Evolutionary conservation across 2,113 vertebrate species (phyloP), one percentile per base, ranked within the genome.

Genomic region (Psophia crepitans): DNA sequence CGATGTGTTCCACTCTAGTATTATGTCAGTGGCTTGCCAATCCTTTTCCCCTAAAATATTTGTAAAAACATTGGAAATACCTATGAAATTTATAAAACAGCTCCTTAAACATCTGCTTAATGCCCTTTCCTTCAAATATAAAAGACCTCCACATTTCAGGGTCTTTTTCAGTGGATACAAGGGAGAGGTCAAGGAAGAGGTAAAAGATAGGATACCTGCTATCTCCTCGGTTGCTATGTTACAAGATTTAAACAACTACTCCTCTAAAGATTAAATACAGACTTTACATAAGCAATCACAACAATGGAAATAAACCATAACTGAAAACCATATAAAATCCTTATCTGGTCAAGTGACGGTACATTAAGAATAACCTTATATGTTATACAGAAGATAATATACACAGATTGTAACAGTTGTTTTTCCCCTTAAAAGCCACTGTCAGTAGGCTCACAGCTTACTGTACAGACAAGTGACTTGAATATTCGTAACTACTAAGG

Each of bases 21-120:
- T 37, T 54, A 39, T 8, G 46, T 74, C 77, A 79, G 69, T 54
- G 92, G 96, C 89, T 95, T 94, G 91, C 92, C 94, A 89, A 87
- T 93, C 94, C 95, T 96, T 92, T 91, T 30, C 57, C 73, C 80
- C 63, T 89, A 96, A 89, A 93, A 79, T 78, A 93, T 63, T 93
- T 71, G 54, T 96, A 95, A 95, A 97, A 97, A 97, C 86, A 91
- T 56, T 82, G 94, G 89, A 97, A 95, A 89, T 84, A 89, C 41
- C 87, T 95, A 97, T 41, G 91, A 93, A 95, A 92, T 91, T 89
- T 93, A 95, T 63, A 95, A 97, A 97, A 96, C 82, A 93, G 95
- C 84, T 97, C 94, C 95, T 95, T 87, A 94, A 96, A 96, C 94
- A 96, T 95, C 95, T 96, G 81, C 89, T 97, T 95, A 97, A 95